Conservation (phyloP, 35 echinoderm and acorn worm species). For the Antedon bifida region DNA sequence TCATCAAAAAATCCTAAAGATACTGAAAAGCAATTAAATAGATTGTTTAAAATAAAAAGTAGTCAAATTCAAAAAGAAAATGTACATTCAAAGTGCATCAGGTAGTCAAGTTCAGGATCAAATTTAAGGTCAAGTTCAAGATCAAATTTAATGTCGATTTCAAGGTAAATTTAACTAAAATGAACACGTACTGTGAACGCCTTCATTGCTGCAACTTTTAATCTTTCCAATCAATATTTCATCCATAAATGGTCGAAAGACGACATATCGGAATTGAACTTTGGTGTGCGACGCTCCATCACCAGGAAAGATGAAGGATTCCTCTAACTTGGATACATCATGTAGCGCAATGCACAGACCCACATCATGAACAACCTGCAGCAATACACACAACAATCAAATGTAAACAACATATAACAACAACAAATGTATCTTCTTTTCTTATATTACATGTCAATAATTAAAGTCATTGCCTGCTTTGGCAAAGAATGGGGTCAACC, state of each 20-base stretch:
- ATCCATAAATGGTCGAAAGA: conserved; percentile 85
- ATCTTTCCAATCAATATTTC: conserved; percentile 82
- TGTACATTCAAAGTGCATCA: not conserved
- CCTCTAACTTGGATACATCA: conserved; percentile 86
- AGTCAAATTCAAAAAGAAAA: not conserved
- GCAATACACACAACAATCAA: not conserved
- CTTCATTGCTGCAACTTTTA: conserved; percentile 84
- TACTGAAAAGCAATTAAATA: conserved; percentile 41
- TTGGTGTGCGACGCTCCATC: conserved; percentile 97
- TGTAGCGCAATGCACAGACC: conserved; percentile 94
- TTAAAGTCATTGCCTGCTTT: no score
- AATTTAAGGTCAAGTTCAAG: no score
- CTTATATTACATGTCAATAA: no score
- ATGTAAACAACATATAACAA: no score
- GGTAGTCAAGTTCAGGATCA: no score
- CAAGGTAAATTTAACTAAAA: no score
- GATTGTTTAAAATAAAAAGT: not conserved
- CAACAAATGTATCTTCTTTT: no score
- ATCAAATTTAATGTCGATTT: no score
- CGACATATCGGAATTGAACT: conserved; percentile 85
- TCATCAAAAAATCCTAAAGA: conserved; percentile 96
- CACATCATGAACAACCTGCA: conserved; percentile 82
- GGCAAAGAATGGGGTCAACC: no score
- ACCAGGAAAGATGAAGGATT: conserved; percentile 87
- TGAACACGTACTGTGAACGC: conserved; percentile 58